Evolutionary conservation across 2,113 vertebrate species (phyloP).

Genomic region (Gopherus flavomarginatus): DNA sequence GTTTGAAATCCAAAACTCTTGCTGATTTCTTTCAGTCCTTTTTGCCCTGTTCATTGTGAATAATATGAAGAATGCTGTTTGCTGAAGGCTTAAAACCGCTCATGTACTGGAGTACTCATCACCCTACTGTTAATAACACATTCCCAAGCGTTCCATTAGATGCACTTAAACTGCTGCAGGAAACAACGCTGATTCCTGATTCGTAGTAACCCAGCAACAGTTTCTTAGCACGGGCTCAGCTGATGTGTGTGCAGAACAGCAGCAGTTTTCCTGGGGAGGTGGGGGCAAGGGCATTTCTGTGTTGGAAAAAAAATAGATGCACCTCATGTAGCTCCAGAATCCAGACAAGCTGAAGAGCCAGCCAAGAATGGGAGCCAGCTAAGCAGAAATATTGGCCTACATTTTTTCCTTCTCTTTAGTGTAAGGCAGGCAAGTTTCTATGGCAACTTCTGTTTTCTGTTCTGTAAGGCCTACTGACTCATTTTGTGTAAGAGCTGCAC

Average conservation of each 20-base stretch:
- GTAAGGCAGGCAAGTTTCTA: constrained; percentile 79
- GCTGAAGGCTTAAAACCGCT: not conserved
- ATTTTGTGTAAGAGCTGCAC: constrained; percentile 61
- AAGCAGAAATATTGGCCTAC: constrained; percentile 84
- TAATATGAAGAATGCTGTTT: not conserved
- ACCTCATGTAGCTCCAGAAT: not conserved
- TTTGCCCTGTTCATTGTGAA: not conserved
- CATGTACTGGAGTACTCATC: not conserved
- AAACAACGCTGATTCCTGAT: not conserved
- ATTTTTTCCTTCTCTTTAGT: constrained; percentile 72
- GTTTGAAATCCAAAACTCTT: not conserved
- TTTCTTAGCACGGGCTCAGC: constrained; percentile 40
- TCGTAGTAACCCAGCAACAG: constrained; percentile 46
- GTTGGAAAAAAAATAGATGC: not conserved
- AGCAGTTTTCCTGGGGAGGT: not conserved
- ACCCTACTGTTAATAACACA: constrained; percentile 27
- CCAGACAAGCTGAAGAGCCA: constrained; percentile 15
- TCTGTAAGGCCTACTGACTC: constrained; percentile 70
- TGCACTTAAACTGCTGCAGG: constrained; percentile 21
- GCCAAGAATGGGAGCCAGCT: constrained; percentile 66
- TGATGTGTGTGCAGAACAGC: not conserved
- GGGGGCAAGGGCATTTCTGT: not conserved
- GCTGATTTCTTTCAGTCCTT: not conserved
- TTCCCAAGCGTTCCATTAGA: constrained; percentile 52
- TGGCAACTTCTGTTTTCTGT: constrained; percentile 80